Evolutionary conservation across 2,888 invertebrate genomes (phyloP), one percentile per base, ranked within the genome.

Genomic region (Schizaphis graminum): DNA sequence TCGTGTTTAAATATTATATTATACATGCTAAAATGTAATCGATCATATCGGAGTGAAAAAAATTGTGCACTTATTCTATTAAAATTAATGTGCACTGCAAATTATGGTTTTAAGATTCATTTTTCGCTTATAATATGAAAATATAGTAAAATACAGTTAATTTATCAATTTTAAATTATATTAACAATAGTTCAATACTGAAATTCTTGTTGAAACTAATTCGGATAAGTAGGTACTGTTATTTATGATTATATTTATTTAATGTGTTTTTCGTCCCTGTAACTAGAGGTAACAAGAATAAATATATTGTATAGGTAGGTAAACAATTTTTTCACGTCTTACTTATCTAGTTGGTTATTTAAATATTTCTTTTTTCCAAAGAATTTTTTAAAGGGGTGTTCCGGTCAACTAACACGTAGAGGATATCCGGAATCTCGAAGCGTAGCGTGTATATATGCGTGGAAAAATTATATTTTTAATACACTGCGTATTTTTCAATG

Each of bases 341-440:
- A 47, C 1, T 28, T 77, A 35, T 8, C 35, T 61, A 26, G 87
- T 67, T 41, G 28, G 67, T 61, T 56, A 57, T 93, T 89, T 47
- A 1, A 53, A 44, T 56, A 57, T 90, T 49, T 44, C n/a, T 61
- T 92, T 57, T 86, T 84, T 61, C 8, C 5, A 44, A 84, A 93
- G 16, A 57, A 44, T 77, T 77, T 77, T 77, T 86, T 86, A 21
- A 41, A 44, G 35, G 93, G 93, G 90, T n/a, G 93, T 93, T 93
- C 89, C 93, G 90, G 93, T 93, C 90, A 85, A 47, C 93, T 90
- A 84, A 57, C 90, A 57, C 85, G 35, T 16, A 85, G 47, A 93
- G 93, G 93, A 93, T 90, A 90, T 93, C 89, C 93, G 89, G 89
- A 93, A 57, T 90, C 90, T 93, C 53, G 47, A 93, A 93, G 90